Percentiles rank a stretch among this genome's conserved stretches.
These are phyloP conservation scores for Ciconia maguari DNA, from an alignment of 2,113 vertebrate species.

Conservation along the genomic window DNA sequence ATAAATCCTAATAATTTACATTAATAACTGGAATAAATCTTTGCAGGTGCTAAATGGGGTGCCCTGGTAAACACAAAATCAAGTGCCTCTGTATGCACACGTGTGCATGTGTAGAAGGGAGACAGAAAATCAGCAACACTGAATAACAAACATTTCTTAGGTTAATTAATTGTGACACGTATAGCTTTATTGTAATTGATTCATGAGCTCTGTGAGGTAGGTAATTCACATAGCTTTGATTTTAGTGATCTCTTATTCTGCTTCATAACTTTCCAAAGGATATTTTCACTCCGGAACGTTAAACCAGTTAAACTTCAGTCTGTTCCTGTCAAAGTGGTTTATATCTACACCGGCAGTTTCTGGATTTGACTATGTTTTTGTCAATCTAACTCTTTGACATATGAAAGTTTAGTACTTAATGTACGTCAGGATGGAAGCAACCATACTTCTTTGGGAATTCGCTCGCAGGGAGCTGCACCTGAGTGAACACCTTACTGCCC, in stretches of 20 bases:
- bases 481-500: not conserved
- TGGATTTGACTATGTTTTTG: not conserved
- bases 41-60: not conserved
- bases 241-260: not conserved
- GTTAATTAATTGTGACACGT: conserved; percentile 25
- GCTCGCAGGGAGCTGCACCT: not conserved
- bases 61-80: not conserved
- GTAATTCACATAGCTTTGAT: conserved; percentile 19
- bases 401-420: not conserved
- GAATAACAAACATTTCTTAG: not conserved
- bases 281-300: not conserved
- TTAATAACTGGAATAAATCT: not conserved
- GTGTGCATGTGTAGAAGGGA: accelerated
- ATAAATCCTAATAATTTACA: not conserved
- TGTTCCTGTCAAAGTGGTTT: not conserved
- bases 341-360: not conserved
- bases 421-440: not conserved
- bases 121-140: not conserved
- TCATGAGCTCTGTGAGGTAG: not conserved
- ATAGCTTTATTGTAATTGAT: not conserved
- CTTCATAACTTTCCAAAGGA: conserved; percentile 7
- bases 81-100: not conserved
- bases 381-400: not conserved
- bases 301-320: conserved; percentile 3
- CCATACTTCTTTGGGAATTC: not conserved